Percentiles rank a stretch among this genome's conserved stretches.
Evolutionary conservation across 2,888 invertebrate species (phyloP).

Genomic region (Philonicus albiceps): DNA sequence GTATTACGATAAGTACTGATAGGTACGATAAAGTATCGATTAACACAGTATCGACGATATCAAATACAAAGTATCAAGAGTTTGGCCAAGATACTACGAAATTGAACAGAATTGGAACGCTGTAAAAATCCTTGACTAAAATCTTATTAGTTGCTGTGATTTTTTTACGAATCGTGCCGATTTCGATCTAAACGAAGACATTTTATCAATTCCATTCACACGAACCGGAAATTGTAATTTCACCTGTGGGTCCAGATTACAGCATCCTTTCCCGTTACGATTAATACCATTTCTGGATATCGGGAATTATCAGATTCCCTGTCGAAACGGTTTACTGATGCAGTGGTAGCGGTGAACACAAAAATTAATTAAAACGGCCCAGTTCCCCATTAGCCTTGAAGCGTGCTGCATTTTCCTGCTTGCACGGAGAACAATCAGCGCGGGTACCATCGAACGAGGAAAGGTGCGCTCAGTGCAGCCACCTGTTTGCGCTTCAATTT

Average conservation of each 20-base stretch:
- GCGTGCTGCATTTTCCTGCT: not conserved
- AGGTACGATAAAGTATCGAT: no score
- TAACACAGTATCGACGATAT: no score
- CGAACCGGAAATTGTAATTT: not conserved
- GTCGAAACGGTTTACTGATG: not conserved
- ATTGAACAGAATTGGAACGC: no score
- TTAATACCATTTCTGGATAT: not conserved
- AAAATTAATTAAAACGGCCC: slow-evolving; percentile 23
- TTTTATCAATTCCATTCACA: not conserved
- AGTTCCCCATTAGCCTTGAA: not conserved
- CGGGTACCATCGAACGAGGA: not conserved
- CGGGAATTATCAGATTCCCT: not conserved
- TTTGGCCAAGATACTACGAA: no score
- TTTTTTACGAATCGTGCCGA: not conserved
- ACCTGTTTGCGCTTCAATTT: slow-evolving; percentile 30
- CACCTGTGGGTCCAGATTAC: not conserved
- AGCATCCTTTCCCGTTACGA: not conserved
- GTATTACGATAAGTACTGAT: no score
- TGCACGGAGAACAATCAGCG: not conserved
- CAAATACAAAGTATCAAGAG: no score
- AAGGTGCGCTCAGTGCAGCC: not conserved
- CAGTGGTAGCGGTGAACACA: not conserved
- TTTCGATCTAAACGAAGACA: not conserved
- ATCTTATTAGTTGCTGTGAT: not conserved
- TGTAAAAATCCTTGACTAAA: not conserved